Evolutionary conservation across 2,113 vertebrate genomes (phyloP), one percentile per base, ranked within the genome.

Genomic region (Cyanocitta stelleri): DNA sequence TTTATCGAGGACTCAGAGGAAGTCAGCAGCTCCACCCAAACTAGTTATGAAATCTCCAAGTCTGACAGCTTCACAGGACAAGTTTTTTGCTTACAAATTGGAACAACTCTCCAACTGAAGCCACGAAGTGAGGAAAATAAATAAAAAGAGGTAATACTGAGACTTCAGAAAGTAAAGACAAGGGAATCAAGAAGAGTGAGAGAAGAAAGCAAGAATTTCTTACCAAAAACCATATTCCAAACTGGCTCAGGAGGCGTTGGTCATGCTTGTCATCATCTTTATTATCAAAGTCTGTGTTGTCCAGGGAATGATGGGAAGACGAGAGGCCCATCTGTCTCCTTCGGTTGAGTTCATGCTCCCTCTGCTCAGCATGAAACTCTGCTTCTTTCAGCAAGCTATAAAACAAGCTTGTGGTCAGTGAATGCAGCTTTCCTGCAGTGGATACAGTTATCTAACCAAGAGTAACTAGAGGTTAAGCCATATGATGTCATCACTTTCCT

Each of bases 201-300:
- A 81, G 11, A 66, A 14, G 19, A 78, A 5, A 74, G 19, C 15
- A 75, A 51, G 51, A 67, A 86, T 51, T 73, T 86, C 97, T 96
- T 98, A 99, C 99, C 98, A 99, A 98, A 97, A 99, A 99, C 99
- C 99, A 99, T 96, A 99, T 99, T 96, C 99, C 99, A 91, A 99
- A 99, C 92, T 99, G 99, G 91, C 99, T 99, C 95, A 99, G 98
- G 30, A 99, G 99, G 16, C 99, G 98, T 92, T 99, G 99, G 97
- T 99, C 99, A 2, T 99, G 99, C 94, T 99, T 99, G 93, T 99
- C 99, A 33, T 99, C 99, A 77, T 99, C 99, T 96, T 99, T 99
- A 98, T 99, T 99, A 93, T 99, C 99, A 91, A 99, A 99, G 95
- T 99, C 99, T 5, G 98, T 98, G 91, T 99, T 99, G 96, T 99